Base-by-base conservation (phyloP, 2,113 vertebrate genomes). In the Clarias gariepinus region DNA sequence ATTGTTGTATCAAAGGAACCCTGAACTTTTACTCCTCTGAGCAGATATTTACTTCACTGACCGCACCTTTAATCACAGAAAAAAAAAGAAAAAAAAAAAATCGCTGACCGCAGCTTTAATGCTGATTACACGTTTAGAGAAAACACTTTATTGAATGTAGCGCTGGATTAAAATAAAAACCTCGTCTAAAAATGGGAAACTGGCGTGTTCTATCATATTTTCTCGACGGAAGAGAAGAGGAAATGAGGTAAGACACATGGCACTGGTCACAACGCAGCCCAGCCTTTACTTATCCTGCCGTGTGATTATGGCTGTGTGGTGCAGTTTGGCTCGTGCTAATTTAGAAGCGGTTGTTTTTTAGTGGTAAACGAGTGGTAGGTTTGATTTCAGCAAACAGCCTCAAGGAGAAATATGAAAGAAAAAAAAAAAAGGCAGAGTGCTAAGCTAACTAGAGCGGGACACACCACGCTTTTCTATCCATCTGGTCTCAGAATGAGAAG, bases 291-390 rank as follows among this genome's bases (percentile, higher is more conserved):
- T 86, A 60, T 83, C 41, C 73, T 68, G 13, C 85, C 68, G 41
- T 82, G 57, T 68, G 58, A 77, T 77, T 77, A 61, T 36, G 57
- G 85, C 78, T 74, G 19, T 66, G 71, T 82, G 58, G 68, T 76
- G 73, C 71, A 36, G 52, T 85, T 47, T 61, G 66, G 86, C 60
- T 89, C 87, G 82, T 84, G 82, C 68, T 84, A 85, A 87, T 81
- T 85, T 77, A 82, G 74, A 82, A 53, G 57, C 30, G 79, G 87
- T 73, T 63, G 80, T 85, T 87, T 87, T 85, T 83, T 55, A 78
- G 80, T 30, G 78, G 64, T 86, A 61, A 23, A 15, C 10, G 61
- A 74, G 74, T 19, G 36, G 71, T 85, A 52, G 41, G 61, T 47
- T 60, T 85, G 74, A 78, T 66, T 78, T 52, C 84, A 66, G 55